phyloP scores from a whole-genome alignment of 2,797 vertebrate genomes.

The Meriones psammophilus region DNA sequence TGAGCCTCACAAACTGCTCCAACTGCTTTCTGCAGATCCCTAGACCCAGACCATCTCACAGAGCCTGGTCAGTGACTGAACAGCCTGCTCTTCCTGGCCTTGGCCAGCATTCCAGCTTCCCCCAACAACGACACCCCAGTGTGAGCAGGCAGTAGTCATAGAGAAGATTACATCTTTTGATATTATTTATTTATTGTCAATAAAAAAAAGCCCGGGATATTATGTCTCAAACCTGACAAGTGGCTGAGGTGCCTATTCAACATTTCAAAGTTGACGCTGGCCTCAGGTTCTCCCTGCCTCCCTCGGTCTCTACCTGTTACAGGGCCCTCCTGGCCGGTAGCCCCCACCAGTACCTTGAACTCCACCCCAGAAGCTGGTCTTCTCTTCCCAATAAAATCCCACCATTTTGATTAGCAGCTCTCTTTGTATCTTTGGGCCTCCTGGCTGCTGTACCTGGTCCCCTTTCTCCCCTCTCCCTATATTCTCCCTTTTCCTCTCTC shows the following conservation, averaged over 20 bases:
- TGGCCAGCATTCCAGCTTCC: background rate
- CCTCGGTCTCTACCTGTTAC: background rate
- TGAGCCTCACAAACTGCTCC: background rate
- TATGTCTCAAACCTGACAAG: background rate
- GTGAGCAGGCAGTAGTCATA: background rate
- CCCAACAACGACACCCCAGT: background rate
- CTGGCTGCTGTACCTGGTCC: background rate
- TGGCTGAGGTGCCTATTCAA: background rate
- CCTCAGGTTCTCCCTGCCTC: background rate
- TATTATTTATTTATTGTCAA: background rate
- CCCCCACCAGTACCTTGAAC: background rate
- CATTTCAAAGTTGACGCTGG: background rate
- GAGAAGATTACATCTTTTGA: background rate
- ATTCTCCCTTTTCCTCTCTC: background rate
- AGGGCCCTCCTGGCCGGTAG: background rate
- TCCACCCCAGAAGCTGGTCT: background rate
- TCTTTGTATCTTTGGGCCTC: background rate
- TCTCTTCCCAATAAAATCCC: background rate
- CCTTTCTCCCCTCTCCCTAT: too few species aligned
- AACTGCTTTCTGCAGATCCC: background rate
- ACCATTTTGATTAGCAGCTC: background rate
- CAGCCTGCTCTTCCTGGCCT: background rate
- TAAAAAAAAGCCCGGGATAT: background rate
- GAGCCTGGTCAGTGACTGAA: background rate
- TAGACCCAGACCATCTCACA: background rate